A percentile compares a stretch with the other conserved stretches of the same genome.
Conservation (phyloP, 2,888 invertebrate genomes). For the Drosophila stalkeri region DNA sequence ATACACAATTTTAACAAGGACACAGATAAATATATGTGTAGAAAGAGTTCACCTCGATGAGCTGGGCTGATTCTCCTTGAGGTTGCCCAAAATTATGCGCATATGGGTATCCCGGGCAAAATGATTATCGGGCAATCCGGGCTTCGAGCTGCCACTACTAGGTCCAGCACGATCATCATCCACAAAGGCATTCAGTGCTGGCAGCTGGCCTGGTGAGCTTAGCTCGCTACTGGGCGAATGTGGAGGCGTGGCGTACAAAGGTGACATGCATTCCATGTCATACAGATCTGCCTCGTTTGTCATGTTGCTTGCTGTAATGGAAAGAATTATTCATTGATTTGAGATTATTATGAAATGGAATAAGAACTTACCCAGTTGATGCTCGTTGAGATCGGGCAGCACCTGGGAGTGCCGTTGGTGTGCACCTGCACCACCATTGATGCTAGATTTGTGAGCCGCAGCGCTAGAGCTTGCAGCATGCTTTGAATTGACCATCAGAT, state of each 20-base stretch:
- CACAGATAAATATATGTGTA: too few relatives aligned
- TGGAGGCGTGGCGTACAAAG: constrained; percentile 93
- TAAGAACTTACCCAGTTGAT: constrained; percentile 82
- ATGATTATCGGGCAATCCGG: constrained; percentile 89
- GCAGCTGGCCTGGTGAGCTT: constrained; percentile 86
- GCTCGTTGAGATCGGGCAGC: constrained; percentile 85
- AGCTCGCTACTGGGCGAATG: constrained; percentile 90
- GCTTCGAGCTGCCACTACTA: constrained; percentile 67
- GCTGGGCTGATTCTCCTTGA: constrained; percentile 84
- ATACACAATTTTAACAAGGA: background rate
- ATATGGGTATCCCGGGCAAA: constrained; percentile 96
- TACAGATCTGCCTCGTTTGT: constrained; percentile 85
- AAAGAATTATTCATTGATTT: background rate
- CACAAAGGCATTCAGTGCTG: constrained; percentile 83
- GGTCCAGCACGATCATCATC: constrained; percentile 83
- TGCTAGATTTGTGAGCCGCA: constrained; percentile 62
- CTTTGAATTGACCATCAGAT: constrained; percentile 83
- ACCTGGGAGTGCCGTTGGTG: constrained; percentile 84
- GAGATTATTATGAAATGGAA: background rate
- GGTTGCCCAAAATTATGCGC: constrained; percentile 92
- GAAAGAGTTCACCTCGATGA: constrained; percentile 81
- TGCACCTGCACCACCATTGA: constrained; percentile 68
- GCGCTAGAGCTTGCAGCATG: constrained; percentile 69
- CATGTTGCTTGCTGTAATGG: constrained; percentile 65
- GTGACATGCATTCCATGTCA: constrained; percentile 86